Base-by-base conservation (phyloP, 2,888 invertebrate genomes). In the Auanema sp. region DNA sequence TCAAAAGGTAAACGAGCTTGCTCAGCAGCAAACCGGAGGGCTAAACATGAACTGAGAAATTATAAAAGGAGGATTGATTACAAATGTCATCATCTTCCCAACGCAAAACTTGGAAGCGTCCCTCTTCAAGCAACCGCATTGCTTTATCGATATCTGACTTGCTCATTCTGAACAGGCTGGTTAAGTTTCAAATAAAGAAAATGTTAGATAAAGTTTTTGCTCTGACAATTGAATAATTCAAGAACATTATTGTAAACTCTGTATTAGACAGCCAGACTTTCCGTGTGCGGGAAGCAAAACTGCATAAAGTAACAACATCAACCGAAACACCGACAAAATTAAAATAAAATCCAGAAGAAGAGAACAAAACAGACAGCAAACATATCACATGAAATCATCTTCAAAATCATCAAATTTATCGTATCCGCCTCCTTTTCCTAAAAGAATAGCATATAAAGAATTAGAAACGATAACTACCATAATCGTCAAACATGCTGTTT, bases 41-140 rank as follows among this genome's bases (percentile, higher is more conserved):
- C 79, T 80, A 63, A 42, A 66, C 68, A 60, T 14, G 12, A 24
- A 14, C 23, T 11, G 12, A 4, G n/a, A 6, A 57, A 59, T 49
- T 47, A 18, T 14, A 25, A 60, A 23, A 33, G 3, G 12, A 12
- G 23, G 58, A 51, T 40, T 44, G 64, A 64, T n/a, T 23, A 76
- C 76, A 60, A 25, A 79, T 56, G 50, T 79, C 79, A 58, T 79
- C 79, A 43, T 78, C 79, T 55, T 77, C 69, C 72, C 76, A 77
- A 23, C 68, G 44, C 21, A 64, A 64, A 11, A 78, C 59, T 14
- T 72, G 68, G 3, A 63, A n/a, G 2, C 53, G n/a, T 52, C 70
- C 70, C 16, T 58, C 25, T 16, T 59, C 59, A 10, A 58, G 40
- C 40, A 60, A 49, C 40, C n/a, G 25, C 43, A 23, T 49, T n/a